Evolutionary conservation across 2,888 invertebrate genomes (phyloP).

Genomic region (Drosophila subquinaria): DNA sequence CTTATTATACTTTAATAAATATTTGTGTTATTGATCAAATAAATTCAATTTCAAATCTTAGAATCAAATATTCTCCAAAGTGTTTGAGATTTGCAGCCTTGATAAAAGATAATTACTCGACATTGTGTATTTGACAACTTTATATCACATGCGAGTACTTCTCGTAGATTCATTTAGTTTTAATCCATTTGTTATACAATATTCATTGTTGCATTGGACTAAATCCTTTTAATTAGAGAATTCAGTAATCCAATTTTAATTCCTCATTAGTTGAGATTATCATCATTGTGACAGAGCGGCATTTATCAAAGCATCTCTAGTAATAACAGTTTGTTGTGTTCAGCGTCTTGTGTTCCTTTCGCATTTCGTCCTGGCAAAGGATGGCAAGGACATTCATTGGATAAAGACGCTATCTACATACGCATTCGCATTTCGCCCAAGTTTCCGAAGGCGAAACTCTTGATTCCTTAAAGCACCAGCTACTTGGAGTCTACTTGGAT

Average conservation of each 20-base stretch:
- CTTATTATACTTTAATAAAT: no score
- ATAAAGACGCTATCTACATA: slow-evolving; percentile 49
- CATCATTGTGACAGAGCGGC: slow-evolving; percentile 61
- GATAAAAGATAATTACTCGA: not conserved
- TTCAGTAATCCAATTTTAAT: slow-evolving; percentile 69
- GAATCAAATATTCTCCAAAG: no score
- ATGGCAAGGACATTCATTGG: slow-evolving; percentile 16
- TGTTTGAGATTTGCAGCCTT: not conserved
- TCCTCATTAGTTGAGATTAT: slow-evolving; percentile 74
- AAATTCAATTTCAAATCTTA: no score
- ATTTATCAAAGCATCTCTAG: slow-evolving; percentile 64
- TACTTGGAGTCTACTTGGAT: slow-evolving; percentile 7
- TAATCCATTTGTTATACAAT: slow-evolving; percentile 21
- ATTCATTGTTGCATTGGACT: slow-evolving; percentile 51
- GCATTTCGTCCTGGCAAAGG: slow-evolving; percentile 27
- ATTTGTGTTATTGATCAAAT: no score
- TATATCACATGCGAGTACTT: not conserved
- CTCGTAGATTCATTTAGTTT: not conserved
- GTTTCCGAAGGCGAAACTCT: slow-evolving; percentile 24
- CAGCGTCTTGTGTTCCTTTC: slow-evolving; percentile 21
- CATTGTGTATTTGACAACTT: not conserved
- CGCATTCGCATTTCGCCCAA: slow-evolving; percentile 15
- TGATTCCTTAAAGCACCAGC: slow-evolving; percentile 23
- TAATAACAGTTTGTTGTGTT: slow-evolving; percentile 52
- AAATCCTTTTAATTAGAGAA: slow-evolving; percentile 64